Evolutionary conservation across 1,140 invertebrate species (phyloP).

Genomic region (Achatina immaculata): DNA sequence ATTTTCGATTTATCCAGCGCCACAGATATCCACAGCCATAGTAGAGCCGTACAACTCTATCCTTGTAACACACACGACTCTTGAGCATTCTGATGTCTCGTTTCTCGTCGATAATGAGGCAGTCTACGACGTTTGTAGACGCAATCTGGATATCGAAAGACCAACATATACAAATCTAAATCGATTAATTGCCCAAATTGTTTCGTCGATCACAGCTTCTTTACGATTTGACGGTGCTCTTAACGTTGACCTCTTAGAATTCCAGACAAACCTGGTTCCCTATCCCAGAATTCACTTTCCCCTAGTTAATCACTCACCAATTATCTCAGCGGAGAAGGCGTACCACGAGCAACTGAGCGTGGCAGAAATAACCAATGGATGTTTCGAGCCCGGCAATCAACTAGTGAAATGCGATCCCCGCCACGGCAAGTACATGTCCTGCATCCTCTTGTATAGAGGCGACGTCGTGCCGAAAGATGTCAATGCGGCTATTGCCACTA

Average conservation of each 20-base stretch:
- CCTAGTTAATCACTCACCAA: conserved; percentile 54
- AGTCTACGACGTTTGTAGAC: conserved; percentile 90
- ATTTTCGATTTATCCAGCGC: conserved; percentile 70
- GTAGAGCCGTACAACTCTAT: conserved; percentile 71
- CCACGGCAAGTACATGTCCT: conserved; percentile 60
- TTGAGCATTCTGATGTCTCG: conserved; percentile 71
- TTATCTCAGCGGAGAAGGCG: conserved; percentile 33
- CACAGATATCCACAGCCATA: conserved; percentile 73
- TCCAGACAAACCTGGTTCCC: conserved; percentile 77
- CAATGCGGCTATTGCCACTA: conserved; percentile 8
- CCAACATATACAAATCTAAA: conserved; percentile 73
- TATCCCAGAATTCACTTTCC: conserved; percentile 60
- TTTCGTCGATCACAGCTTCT: conserved; percentile 75
- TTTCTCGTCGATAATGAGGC: conserved; percentile 86
- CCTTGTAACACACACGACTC: conserved; percentile 70
- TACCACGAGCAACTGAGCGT: conserved; percentile 71
- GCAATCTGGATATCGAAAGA: conserved; percentile 87
- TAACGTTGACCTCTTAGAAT: conserved; percentile 80
- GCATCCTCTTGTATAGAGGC: conserved; percentile 9
- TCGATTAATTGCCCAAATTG: conserved; percentile 69
- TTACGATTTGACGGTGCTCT: conserved; percentile 81
- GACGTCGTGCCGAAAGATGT: conserved; percentile 18
- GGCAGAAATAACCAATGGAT: conserved; percentile 76
- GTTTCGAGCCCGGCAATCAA: conserved; percentile 89
- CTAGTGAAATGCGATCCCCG: conserved; percentile 83